These are phyloP conservation scores for Misgurnus mizolepis DNA, from an alignment of 2,113 vertebrate genomes.

Conservation along the genomic window DNA sequence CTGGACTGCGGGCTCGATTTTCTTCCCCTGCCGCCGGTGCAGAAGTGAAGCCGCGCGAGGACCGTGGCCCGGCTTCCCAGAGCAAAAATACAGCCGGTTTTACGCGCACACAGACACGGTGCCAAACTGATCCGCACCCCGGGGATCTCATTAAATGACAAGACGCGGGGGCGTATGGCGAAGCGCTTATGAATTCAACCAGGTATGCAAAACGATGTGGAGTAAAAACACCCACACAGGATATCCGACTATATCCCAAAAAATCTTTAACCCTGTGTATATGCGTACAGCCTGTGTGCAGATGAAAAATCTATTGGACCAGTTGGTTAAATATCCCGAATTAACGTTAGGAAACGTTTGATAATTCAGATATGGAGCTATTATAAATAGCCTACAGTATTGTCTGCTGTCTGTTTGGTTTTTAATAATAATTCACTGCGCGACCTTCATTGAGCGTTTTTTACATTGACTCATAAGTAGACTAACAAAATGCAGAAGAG, in stretches of 20 bases:
- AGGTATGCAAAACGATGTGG: slow-evolving; percentile 28
- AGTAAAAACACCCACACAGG: slow-evolving; percentile 33
- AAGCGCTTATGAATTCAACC: slow-evolving; percentile 19
- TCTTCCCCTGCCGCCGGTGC: slow-evolving; percentile 56
- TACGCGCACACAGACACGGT: slow-evolving; percentile 28
- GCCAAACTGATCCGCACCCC: slow-evolving; percentile 46
- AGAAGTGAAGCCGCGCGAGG: slow-evolving; percentile 45
- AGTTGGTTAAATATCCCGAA: not conserved
- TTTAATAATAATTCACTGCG: not conserved
- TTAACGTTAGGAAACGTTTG: not conserved
- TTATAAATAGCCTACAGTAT: not conserved
- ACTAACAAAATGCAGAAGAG: not conserved
- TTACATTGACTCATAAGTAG: not conserved
- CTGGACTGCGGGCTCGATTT: slow-evolving; percentile 51
- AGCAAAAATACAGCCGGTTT: slow-evolving; percentile 19
- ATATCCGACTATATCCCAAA: slow-evolving; percentile 40
- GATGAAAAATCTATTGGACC: not conserved
- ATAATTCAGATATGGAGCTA: not conserved
- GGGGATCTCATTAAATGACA: slow-evolving; percentile 44
- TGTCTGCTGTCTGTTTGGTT: not conserved
- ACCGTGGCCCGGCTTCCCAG: slow-evolving; percentile 32
- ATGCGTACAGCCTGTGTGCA: not conserved
- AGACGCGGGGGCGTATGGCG: not conserved
- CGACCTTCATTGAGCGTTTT: not conserved
- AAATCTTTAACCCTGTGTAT: slow-evolving; percentile 33